Evolutionary conservation across 23 tunicate species (phyloP).

Genomic region (Clavelina lepadiformis): DNA sequence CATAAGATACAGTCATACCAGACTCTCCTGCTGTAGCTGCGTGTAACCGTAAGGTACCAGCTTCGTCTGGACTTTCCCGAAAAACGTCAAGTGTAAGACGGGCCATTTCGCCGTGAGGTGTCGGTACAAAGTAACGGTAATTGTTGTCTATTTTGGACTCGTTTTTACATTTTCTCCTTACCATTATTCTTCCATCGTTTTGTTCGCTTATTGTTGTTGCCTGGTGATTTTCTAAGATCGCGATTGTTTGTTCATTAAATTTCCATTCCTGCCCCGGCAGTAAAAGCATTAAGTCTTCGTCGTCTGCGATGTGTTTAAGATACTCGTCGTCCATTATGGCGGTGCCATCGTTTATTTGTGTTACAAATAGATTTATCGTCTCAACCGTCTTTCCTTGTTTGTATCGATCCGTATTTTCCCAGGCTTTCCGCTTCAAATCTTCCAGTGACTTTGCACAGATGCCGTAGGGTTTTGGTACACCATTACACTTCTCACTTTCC

Average conservation of each 20-base stretch:
- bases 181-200: background rate
- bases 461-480: background rate
- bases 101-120: slow-evolving; percentile 18
- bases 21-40: slow-evolving; percentile 27
- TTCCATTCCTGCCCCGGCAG: slow-evolving; percentile 25
- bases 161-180: background rate
- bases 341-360: slow-evolving; percentile 17
- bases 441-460: background rate
- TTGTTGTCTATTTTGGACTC: too few species aligned
- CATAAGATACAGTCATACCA: slow-evolving; percentile 28
- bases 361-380: background rate
- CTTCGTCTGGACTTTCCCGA: background rate
- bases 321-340: slow-evolving; percentile 36
- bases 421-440: slow-evolving; percentile 5
- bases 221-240: background rate
- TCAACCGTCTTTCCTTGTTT: background rate
- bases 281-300: slow-evolving; percentile 24
- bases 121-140: slow-evolving; percentile 16
- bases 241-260: background rate
- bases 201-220: background rate
- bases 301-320: slow-evolving; percentile 6
- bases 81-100: slow-evolving; percentile 18
- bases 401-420: background rate
- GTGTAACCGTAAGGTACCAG: slow-evolving; percentile 19
- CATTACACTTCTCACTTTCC: background rate